These are phyloP conservation scores for Alligator mississippiensis DNA, from an alignment of 2,113 vertebrate genomes.

Conservation along the genomic window DNA sequence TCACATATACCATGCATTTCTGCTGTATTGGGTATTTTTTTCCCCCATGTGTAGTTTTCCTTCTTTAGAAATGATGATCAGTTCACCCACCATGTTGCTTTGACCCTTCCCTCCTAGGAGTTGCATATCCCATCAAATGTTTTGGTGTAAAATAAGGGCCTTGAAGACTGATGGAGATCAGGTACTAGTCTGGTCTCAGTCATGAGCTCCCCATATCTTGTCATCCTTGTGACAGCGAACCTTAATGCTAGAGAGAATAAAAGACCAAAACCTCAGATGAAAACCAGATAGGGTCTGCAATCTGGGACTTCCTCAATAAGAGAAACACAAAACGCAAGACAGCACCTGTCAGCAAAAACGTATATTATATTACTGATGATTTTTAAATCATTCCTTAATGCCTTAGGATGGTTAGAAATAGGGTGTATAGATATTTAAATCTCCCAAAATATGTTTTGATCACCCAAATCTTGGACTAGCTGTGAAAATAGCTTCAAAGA, in stretches of 20 bases:
- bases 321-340: not conserved
- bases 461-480: not conserved
- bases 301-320: not conserved
- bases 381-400: not conserved
- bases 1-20: rapidly evolving
- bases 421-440: not conserved
- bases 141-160: not conserved
- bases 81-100: not conserved
- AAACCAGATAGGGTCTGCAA: not conserved
- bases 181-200: slow-evolving; percentile 8
- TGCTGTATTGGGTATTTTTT: not conserved
- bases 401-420: not conserved
- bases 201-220: not conserved
- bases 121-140: not conserved
- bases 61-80: not conserved
- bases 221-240: not conserved
- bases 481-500: not conserved
- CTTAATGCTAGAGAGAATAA: not conserved
- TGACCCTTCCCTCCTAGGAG: not conserved
- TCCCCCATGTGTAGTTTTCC: not conserved
- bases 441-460: not conserved
- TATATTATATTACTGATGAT: not conserved
- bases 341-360: not conserved
- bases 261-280: not conserved
- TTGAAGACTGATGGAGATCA: not conserved